phyloP scores from a whole-genome alignment of 2,888 invertebrate species.

The Lagria hirta region DNA sequence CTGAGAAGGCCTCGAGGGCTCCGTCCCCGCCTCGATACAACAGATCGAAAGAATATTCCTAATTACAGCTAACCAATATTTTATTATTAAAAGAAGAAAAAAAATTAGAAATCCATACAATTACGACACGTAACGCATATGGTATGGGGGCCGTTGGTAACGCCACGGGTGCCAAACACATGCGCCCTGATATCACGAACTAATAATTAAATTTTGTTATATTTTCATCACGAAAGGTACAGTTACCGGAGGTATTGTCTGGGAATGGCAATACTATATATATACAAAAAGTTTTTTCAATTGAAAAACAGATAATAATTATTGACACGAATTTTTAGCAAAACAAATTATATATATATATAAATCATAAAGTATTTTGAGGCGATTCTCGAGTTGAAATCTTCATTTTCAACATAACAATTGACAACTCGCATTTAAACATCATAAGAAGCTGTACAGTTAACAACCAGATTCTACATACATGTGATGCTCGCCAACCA shows the following conservation, averaged over 20 bases:
- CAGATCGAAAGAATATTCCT: slow-evolving; percentile 42
- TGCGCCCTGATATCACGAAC: slow-evolving; percentile 36
- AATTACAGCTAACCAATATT: slow-evolving; percentile 47
- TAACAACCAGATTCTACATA: too few species aligned
- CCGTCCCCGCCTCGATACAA: slow-evolving; percentile 26
- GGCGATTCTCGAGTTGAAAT: too few species aligned
- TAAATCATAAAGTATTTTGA: too few species aligned
- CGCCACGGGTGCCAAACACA: slow-evolving; percentile 47
- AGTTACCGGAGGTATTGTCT: slow-evolving; percentile 23
- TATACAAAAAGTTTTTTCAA: too few species aligned
- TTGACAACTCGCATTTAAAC: too few species aligned
- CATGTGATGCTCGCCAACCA: too few species aligned
- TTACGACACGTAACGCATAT: slow-evolving; percentile 45
- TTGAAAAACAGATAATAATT: too few species aligned
- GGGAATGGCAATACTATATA: too few species aligned
- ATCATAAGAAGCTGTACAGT: too few species aligned
- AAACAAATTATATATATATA: too few species aligned
- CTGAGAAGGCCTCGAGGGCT: slow-evolving; percentile 40
- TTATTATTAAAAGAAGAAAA: slow-evolving; percentile 44
- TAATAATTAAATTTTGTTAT: slow-evolving; percentile 27
- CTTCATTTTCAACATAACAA: too few species aligned
- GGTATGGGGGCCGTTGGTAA: slow-evolving; percentile 43
- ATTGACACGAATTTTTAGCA: slow-evolving; percentile 29
- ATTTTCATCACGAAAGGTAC: slow-evolving; percentile 31
- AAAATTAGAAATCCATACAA: slow-evolving; percentile 46